Evolutionary conservation across 2,888 invertebrate genomes (phyloP), one percentile per base, ranked within the genome.

Genomic region (Drosophila atroscutellata): DNA sequence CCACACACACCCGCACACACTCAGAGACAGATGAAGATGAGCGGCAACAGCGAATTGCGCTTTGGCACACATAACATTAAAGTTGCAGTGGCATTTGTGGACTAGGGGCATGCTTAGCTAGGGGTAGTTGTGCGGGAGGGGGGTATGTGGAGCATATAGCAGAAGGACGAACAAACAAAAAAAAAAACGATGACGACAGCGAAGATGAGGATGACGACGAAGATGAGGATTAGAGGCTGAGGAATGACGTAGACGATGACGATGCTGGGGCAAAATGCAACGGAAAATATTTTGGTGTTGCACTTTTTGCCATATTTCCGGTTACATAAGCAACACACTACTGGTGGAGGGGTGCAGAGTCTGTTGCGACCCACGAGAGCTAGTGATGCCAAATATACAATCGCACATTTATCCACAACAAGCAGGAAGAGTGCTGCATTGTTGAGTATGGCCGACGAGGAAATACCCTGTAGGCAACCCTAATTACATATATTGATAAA

Each of bases 221-320:
- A 45, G 51, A 65, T 45, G 51, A 59, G 20, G 8, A 15, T 45
- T 45, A 15, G 3, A 20, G 20, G 7, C 20, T 45, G 20, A 13
- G 7, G 20, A 20, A 20, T 45, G 39, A 20, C 2, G 69, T 32
- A 36, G 36, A 55, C 24, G 57, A 50, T 47, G 67, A 55, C 55
- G 72, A 32, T 24, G 72, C 42, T 52, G 47, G 42, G 32, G 63
- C 50, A 70, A 76, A 86, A 80, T 87, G 88, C 90, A 84, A 85
- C 80, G 88, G 90, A 80, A 86, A 86, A 89, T 86, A 85, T 86
- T 89, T 86, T 89, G 90, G 90, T 85, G 85, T 85, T 86, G 85
- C 85, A 89, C 85, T 89, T 86, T 86, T 86, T 86, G 90, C 88
- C 74, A 87, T 89, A 86, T 89, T 89, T 86, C 85, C 85, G 85